Evolutionary conservation across 2,797 vertebrate species (phyloP), one percentile per base, ranked within the genome.

Genomic region (Clarias platycephalus): DNA sequence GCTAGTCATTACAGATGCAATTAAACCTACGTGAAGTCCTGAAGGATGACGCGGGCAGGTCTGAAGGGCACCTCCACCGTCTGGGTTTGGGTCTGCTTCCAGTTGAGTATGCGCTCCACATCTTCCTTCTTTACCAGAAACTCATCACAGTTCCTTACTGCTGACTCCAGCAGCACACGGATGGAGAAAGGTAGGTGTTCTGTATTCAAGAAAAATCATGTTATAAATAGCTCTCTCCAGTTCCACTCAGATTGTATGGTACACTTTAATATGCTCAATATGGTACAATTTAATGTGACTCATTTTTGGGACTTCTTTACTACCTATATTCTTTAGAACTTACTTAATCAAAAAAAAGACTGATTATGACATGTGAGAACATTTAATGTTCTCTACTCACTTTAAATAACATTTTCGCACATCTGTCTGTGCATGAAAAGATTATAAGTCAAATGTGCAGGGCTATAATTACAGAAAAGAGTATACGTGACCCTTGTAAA

Each of bases 21-120:
- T 80, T 49, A 86, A 81, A 91, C 95, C 94, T 94, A 99, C 98
- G 98, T 99, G 87, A 99, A 98, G 91, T 99, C 98, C 90, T 99
- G 98, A 26, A 99, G 94, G 91, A 99, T 99, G 90, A 99, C 97
- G 0, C 97, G 96, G 1, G 98, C 96, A 1, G 98, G 97, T 81
- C 94, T 96, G 93, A 99, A 99, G 0, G 98, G 97, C 6, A 99
- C 97, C 94, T 99, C 98, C 84, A 99, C 96, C 12, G 93, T 95
- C 79, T 96, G 91, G 72, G 93, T 93, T 91, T 98, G 97, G 49
- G 95, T 94, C 83, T 94, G 87, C 83, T 95, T 96, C 98, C 98
- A 99, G 91, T 96, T 94, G 8, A 99, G 94, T 90, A 99, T 98
- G 88, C 95, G 97, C 90, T 99, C 97, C 90, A 99, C 95, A 70